A percentile compares a stretch with the other conserved stretches of the same genome.
These are phyloP conservation scores for Melanocharis versteri DNA, from an alignment of 2,113 vertebrate genomes.

Conservation along the genomic window DNA sequence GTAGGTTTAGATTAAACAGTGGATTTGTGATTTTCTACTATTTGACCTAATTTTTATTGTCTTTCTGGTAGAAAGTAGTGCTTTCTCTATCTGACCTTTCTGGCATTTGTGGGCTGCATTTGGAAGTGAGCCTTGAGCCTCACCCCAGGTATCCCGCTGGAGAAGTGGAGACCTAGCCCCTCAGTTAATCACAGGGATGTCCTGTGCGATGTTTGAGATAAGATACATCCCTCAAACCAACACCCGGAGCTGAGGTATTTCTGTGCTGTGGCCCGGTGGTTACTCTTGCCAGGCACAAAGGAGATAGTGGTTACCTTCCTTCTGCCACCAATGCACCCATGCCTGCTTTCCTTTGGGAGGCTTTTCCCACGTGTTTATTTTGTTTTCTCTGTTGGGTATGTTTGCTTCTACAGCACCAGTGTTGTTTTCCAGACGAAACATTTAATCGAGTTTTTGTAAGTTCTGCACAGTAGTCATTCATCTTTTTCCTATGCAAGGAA, in stretches of 20 bases:
- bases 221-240: not conserved
- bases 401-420: not conserved
- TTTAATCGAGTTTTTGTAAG: not conserved
- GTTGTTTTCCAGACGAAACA: not conserved
- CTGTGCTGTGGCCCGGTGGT: accelerated
- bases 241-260: not conserved
- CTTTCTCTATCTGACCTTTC: not conserved
- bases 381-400: not conserved
- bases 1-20: not conserved
- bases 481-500: not conserved
- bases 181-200: not conserved
- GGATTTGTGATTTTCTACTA: not conserved
- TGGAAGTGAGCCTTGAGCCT: not conserved
- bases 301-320: not conserved
- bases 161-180: not conserved
- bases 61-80: not conserved
- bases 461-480: not conserved
- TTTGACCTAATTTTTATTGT: not conserved
- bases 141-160: not conserved
- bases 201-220: not conserved
- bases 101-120: not conserved
- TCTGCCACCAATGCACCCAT: not conserved
- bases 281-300: not conserved
- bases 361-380: not conserved
- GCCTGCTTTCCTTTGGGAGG: not conserved